Base-by-base conservation (phyloP, 2,888 invertebrate genomes). In the Kryphioiulus occultus region DNA sequence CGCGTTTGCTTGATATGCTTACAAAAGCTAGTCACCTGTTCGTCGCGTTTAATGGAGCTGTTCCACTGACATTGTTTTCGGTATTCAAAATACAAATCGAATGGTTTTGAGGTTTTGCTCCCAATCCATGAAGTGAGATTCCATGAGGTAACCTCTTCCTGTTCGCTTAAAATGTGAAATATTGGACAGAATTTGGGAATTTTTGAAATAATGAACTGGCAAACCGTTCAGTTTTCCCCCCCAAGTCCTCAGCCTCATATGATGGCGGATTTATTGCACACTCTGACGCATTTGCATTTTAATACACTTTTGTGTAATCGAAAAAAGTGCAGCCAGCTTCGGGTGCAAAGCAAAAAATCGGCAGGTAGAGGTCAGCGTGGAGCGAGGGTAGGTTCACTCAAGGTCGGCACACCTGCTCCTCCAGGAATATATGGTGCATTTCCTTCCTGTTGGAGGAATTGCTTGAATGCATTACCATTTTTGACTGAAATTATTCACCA, bases 331-430 rank as follows among this genome's bases (percentile, higher is more conserved):
- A 42, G 15, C 42, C 42, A 42, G 42, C 42, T 42, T 15, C 42
- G 42, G 42, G 53, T 9, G 53, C 53, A 53, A 53, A 53, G n/a
- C n/a, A n/a, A 53, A 53, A 53, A 53, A 53, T 53, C 5, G 15
- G 5, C 53, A 53, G 19, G 53, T 19, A 53, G 53, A 53, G 53
- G 53, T 53, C 53, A 53, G 53, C 53, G 19, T 53, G 2, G 19
- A 53, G 19, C 53, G 53, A 53, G 53, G 53, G 53, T 53, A 53
- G 53, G 53, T 53, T 53, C 53, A 53, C 53, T 53, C 53, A 53
- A 53, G 53, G 53, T 53, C 53, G 53, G 53, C 53, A 53, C 53
- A 53, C 53, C 53, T 53, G 53, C 53, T 53, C 53, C 53, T 53
- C 53, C 17, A 53, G 53, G 53, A 53, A 53, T 53, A 53, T 53